These are phyloP conservation scores for Ophion obscuratus DNA, from an alignment of 2,888 invertebrate species.

Conservation along the genomic window DNA sequence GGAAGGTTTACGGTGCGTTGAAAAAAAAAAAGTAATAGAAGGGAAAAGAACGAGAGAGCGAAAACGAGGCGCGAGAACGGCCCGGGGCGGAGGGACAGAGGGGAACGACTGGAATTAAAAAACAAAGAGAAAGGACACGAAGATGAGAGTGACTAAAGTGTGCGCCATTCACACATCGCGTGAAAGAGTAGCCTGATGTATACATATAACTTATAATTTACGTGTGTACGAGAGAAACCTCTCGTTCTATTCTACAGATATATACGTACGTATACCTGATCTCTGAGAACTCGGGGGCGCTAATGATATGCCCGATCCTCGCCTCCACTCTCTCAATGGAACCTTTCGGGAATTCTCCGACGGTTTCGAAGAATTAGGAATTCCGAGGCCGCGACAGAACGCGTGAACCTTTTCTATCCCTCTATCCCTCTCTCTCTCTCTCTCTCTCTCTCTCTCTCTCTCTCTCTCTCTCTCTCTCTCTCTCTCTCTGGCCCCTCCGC, in stretches of 20 bases:
- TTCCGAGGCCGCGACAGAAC: slow-evolving; percentile 81
- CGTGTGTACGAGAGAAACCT: neutral
- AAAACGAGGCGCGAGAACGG: slow-evolving; percentile 25
- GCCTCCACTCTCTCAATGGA: slow-evolving; percentile 77
- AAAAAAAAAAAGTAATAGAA: neutral
- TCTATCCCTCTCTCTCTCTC: slow-evolving; percentile 32
- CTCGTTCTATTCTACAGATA: neutral
- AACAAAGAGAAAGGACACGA: slow-evolving; percentile 46
- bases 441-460: slow-evolving; percentile 43
- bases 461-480: slow-evolving; percentile 49
- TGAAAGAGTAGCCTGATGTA: slow-evolving; percentile 59
- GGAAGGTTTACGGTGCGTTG: neutral
- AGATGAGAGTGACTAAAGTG: slow-evolving; percentile 73
- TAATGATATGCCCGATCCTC: slow-evolving; percentile 83
- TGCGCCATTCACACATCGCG: slow-evolving; percentile 79
- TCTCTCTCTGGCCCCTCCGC: slow-evolving; percentile 48
- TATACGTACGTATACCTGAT: slow-evolving; percentile 74
- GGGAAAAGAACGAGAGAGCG: neutral
- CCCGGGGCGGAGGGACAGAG: slow-evolving; percentile 36
- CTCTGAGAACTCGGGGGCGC: slow-evolving; percentile 75
- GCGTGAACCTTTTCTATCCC: slow-evolving; percentile 29
- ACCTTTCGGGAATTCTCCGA: slow-evolving; percentile 84
- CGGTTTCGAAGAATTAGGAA: slow-evolving; percentile 84
- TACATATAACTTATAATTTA: neutral
- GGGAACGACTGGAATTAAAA: slow-evolving; percentile 31